Evolutionary conservation across 1,140 invertebrate species (phyloP).

Genomic region (Caligus rogercresseyi): DNA sequence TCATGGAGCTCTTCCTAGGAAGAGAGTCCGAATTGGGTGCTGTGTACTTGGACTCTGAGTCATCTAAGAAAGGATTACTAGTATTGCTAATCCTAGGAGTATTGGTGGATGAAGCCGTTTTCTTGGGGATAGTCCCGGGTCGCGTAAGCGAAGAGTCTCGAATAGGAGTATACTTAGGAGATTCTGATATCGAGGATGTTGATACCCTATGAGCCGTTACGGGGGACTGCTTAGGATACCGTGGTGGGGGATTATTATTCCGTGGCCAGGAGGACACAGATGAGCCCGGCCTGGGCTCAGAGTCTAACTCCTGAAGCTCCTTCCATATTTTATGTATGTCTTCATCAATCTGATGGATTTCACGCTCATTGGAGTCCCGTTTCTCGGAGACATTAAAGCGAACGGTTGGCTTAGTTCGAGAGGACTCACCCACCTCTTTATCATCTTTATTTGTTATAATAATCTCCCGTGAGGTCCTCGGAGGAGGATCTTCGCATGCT

Average conservation of each 20-base stretch:
- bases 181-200: neutral
- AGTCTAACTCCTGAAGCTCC: slow-evolving; percentile 9
- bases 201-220: neutral
- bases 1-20: neutral
- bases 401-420: neutral
- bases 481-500: neutral
- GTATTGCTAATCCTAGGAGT: neutral
- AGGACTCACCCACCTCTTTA: neutral
- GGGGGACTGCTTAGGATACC: neutral
- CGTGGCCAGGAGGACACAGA: neutral
- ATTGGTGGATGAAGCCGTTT: too few relatives aligned
- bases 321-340: slow-evolving; percentile 17
- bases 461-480: neutral
- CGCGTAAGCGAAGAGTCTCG: neutral
- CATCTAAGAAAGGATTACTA: too few relatives aligned
- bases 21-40: neutral
- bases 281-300: neutral
- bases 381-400: neutral
- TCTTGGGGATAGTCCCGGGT: too few relatives aligned
- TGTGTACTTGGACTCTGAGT: neutral
- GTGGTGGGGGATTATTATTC: neutral
- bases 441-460: neutral
- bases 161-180: neutral
- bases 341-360: slow-evolving; percentile 7
- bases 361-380: neutral